Evolutionary conservation across 2,797 vertebrate genomes (phyloP).

Genomic region (Coilia nasus): DNA sequence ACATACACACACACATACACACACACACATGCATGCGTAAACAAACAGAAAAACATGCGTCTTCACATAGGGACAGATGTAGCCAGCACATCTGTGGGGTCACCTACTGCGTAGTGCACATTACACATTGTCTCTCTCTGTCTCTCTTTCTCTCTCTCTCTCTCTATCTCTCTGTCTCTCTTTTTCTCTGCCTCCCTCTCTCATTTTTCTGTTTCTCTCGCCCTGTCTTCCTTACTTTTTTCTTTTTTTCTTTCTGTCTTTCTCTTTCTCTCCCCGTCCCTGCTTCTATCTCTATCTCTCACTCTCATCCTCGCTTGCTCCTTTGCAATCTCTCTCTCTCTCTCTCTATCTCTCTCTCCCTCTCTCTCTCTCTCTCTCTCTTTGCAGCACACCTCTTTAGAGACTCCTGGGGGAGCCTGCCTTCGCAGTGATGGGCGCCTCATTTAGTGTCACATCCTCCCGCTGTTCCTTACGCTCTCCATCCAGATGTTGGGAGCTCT

Average conservation of each 20-base stretch:
- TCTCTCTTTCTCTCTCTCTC: too few species aligned
- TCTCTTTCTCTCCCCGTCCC: too few species aligned
- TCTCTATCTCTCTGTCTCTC: too few species aligned
- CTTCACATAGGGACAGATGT: constrained; percentile 16
- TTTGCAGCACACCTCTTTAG: background rate
- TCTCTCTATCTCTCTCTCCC: too few species aligned
- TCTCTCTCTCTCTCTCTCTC: too few species aligned
- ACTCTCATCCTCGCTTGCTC: too few species aligned
- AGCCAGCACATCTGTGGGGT: constrained; percentile 3
- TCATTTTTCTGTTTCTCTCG: too few species aligned
- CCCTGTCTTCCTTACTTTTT: too few species aligned
- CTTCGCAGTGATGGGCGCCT: background rate
- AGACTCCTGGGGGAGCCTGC: background rate
- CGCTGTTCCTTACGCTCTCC: background rate
- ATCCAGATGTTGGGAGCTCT: constrained; percentile 14
- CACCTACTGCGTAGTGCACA: background rate
- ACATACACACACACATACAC: background rate
- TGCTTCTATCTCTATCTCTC: background rate
- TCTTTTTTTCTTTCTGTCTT: too few species aligned
- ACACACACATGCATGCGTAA: background rate
- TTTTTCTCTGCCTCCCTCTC: too few species aligned
- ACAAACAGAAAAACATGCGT: background rate
- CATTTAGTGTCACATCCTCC: background rate
- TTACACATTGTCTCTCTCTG: background rate
- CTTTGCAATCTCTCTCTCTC: background rate